Conservation (phyloP, 1,140 invertebrate species). For the Drosophila sproati region DNA sequence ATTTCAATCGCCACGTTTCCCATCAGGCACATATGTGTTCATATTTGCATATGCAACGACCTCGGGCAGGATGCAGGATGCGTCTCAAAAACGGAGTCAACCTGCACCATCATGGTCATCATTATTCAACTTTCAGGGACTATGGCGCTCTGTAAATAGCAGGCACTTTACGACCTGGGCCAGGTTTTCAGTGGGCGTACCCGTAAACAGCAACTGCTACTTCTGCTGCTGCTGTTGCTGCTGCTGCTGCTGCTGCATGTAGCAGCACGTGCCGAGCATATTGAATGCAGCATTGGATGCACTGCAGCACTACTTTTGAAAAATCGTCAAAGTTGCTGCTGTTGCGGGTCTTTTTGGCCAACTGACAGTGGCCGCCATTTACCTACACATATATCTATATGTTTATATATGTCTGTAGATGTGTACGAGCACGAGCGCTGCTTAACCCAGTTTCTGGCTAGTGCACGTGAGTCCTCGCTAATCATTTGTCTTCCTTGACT, state of each 20-base stretch:
- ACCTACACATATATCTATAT: slow-evolving; percentile 13
- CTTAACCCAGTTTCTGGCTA: slow-evolving; percentile 51
- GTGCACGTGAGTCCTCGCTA: slow-evolving; percentile 52
- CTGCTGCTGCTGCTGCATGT: slow-evolving; percentile 7
- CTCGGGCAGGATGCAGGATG: slow-evolving; percentile 24
- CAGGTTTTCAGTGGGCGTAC: slow-evolving; percentile 30
- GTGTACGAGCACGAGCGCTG: slow-evolving; percentile 43
- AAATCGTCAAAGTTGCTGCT: slow-evolving; percentile 53
- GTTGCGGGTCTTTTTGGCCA: slow-evolving; percentile 30
- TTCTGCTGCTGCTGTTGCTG: slow-evolving; percentile 5
- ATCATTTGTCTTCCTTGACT: slow-evolving; percentile 53
- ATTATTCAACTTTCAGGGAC: slow-evolving; percentile 50
- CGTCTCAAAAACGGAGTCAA: slow-evolving; percentile 9
- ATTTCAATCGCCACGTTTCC: slow-evolving; percentile 2
- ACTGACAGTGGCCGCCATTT: slow-evolving; percentile 40
- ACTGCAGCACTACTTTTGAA: slow-evolving; percentile 37
- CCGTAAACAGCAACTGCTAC: slow-evolving; percentile 37
- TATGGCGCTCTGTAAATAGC: slow-evolving; percentile 46
- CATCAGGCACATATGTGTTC: slow-evolving; percentile 23
- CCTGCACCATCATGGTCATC: slow-evolving; percentile 48
- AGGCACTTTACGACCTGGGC: slow-evolving; percentile 49
- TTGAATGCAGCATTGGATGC: slow-evolving; percentile 41
- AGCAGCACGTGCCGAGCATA: slow-evolving; percentile 49
- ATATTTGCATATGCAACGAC: slow-evolving; percentile 42
- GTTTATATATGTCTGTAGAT: slow-evolving; percentile 2